Conservation (phyloP, 2,888 invertebrate genomes). For the Leptura quadrifasciata region DNA sequence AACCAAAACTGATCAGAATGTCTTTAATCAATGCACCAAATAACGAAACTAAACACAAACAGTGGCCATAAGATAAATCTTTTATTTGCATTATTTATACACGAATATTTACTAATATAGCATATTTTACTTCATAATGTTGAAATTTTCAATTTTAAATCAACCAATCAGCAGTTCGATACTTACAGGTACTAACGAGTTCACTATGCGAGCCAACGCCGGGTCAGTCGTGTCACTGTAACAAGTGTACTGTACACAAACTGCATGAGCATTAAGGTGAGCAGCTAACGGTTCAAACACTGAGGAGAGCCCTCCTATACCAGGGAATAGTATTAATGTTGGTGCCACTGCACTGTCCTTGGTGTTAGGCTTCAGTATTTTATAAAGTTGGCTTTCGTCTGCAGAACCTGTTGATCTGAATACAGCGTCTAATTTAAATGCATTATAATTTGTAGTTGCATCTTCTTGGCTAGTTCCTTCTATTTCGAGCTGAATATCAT, state of each 20-base stretch:
- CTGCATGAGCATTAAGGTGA: neutral
- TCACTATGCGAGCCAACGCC: neutral
- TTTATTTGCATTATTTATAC: too few species aligned
- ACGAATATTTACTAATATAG: too few species aligned
- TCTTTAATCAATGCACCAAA: too few species aligned
- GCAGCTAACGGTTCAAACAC: neutral
- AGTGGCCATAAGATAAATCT: too few species aligned
- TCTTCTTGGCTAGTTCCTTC: neutral
- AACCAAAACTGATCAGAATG: too few species aligned
- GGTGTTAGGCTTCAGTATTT: neutral
- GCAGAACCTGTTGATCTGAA: neutral
- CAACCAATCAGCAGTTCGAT: too few species aligned
- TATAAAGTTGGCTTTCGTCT: neutral
- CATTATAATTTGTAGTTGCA: neutral
- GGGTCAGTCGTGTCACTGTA: neutral
- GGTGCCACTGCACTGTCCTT: neutral
- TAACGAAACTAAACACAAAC: too few species aligned
- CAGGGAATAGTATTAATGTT: conserved; percentile 19
- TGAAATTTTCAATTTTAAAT: too few species aligned
- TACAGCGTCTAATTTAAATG: neutral
- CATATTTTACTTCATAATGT: too few species aligned
- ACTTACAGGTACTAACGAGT: conserved; percentile 10
- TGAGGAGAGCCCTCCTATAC: neutral
- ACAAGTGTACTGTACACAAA: neutral
- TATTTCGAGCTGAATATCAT: neutral